Evolutionary conservation across 2,113 vertebrate genomes (phyloP).

Genomic region (Cebus imitator): DNA sequence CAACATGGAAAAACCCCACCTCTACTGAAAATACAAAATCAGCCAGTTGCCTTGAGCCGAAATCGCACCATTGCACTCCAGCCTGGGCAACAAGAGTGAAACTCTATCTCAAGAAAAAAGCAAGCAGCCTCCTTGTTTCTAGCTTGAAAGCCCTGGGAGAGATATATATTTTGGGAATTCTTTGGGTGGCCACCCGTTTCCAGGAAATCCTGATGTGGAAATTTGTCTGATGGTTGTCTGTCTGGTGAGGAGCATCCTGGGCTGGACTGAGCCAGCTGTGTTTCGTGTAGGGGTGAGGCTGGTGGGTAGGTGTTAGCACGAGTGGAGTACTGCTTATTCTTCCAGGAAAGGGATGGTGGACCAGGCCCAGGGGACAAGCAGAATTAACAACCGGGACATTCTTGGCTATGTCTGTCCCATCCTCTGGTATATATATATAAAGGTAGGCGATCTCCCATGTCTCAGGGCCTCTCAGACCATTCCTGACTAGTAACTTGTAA

Average conservation of each 20-base stretch:
- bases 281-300: background rate
- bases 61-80: too few species aligned
- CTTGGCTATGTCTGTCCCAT: background rate
- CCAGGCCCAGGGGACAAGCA: background rate
- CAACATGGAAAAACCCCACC: too few species aligned
- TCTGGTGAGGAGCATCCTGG: background rate
- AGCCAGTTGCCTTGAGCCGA: too few species aligned
- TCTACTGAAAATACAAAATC: too few species aligned
- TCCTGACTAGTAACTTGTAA: background rate
- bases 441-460: background rate
- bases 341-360: background rate
- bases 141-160: background rate
- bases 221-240: background rate
- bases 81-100: too few species aligned
- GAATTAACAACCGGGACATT: background rate
- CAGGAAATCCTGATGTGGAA: constrained; percentile 53
- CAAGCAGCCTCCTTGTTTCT: background rate
- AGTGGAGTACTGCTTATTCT: background rate
- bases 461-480: background rate
- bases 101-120: background rate
- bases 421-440: background rate
- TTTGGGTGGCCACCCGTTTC: constrained; percentile 26
- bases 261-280: background rate
- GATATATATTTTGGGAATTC: background rate
- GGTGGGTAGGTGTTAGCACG: background rate